Evolutionary conservation across 2,113 vertebrate species (phyloP), one percentile per base, ranked within the genome.

Genomic region (Grantiella picta): DNA sequence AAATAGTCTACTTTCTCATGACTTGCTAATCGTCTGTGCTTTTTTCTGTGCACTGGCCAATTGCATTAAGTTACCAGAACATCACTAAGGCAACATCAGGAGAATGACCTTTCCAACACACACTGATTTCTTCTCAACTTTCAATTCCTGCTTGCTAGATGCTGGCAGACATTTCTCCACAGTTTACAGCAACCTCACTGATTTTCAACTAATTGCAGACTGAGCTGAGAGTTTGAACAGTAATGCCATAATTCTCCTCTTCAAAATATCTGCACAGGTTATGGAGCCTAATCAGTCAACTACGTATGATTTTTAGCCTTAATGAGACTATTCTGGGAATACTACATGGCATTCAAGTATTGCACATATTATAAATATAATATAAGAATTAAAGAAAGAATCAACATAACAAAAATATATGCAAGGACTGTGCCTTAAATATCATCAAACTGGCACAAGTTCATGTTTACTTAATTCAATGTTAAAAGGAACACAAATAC

Each of bases 41-140:
- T 56, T 60, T 47, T 57, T 64, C 54, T 69, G 38, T 2, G 2
- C 31, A 7, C 19, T 20, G 56, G 71, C 45, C 84, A 83, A 68
- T 4, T 90, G 82, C 79, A 90, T 94, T 86, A 91, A 88, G 86
- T 85, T 93, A 94, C 83, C 4, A 15, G 88, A 82, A 38, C 64
- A 93, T 89, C 85, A 73, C 92, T 89, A 92, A 52, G 83, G 95
- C 91, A 95, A 93, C 91, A 83, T 59, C 87, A 92, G 82, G 4
- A 92, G 65, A 80, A 68, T 47, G 79, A 88, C 93, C 79, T 89
- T 92, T 84, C 72, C 73, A 89, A 13, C 42, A 87, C 70, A 85
- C 77, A 76, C 89, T 13, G 83, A 81, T 82, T 96, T 92, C 78
- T 90, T 89, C 82, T 82, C 69, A 79, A 23, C 68, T 94, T 91